Evolutionary conservation across 2,888 invertebrate species (phyloP).

Genomic region (Drosophila planitibia): DNA sequence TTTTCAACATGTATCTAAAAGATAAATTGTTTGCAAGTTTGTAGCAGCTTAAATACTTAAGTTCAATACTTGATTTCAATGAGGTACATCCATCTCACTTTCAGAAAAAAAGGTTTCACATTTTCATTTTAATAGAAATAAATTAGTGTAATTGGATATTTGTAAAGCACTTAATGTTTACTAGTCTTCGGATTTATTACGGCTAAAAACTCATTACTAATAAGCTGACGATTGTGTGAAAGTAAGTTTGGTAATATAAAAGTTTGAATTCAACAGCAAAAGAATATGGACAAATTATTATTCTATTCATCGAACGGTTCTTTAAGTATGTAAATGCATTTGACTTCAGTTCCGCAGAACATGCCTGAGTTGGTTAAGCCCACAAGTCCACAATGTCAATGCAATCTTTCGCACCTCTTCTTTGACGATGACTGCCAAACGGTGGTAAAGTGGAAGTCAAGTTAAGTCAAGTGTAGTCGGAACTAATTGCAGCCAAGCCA

Average conservation of each 20-base stretch:
- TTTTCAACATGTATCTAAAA: not conserved
- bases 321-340: not conserved
- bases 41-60: not conserved
- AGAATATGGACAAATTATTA: not conserved
- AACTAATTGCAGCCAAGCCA: constrained; percentile 68
- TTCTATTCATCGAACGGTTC: not conserved
- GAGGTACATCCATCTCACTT: not conserved
- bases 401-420: constrained; percentile 47
- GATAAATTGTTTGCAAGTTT: not conserved
- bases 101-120: not conserved
- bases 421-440: constrained; percentile 1
- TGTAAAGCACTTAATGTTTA: not conserved
- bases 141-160: not conserved
- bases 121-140: not conserved
- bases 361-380: constrained; percentile 1
- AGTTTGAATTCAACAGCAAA: not conserved
- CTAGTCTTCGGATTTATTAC: not conserved
- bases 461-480: constrained; percentile 59
- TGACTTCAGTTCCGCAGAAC: not conserved
- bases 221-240: not conserved
- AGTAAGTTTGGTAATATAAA: not conserved
- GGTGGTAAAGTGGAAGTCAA: constrained; percentile 23
- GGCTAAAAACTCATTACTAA: not conserved
- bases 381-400: not conserved
- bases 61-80: not conserved